Evolutionary conservation across 1,140 invertebrate species (phyloP), one percentile per base, ranked within the genome.

Genomic region (Oscheius sp.): DNA sequence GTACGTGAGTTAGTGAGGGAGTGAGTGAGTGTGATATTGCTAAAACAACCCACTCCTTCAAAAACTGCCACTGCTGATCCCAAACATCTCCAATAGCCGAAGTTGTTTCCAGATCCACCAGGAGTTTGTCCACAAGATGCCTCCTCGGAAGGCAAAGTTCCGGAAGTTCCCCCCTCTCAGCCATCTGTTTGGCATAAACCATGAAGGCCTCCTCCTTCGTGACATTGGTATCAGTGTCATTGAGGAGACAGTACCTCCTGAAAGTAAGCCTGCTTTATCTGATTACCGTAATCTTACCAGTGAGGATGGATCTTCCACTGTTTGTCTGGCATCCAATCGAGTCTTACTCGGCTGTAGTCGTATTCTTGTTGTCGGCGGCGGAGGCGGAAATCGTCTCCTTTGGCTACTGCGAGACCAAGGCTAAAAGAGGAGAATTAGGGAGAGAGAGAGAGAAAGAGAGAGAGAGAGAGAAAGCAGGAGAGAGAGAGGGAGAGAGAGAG

Each of bases 301-400:
- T 84, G 73, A n/a, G 82, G 82, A 67, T 83, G 81, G 35, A 83
- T 63, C 3, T 73, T 73, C 82, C 82, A 84, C 32, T 81, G 62
- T 31, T 79, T 74, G 10, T 67, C 81, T 26, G 67, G 32, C 35
- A 84, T 68, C 82, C 82, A 84, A 32, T 68, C 70, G 64, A 79
- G 26, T 29, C 81, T 58, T 18, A 84, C 69, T 23, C 61, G 36
- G 20, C 66, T 42, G 46, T 79, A 81, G 26, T 81, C 70, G 36
- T 77, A 72, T 31, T 66, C 46, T 36, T 35, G 32, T 28, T 42
- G n/a, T 55, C 74, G 63, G 29, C 79, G 45, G 13, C 63, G 64
- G 35, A 84, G 34, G 38, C 82, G 45, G 46, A 73, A 68, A 55
- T 81, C 71, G 67, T 83, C 82, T 28, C 73, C 74, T 69, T 82